These are phyloP conservation scores for Aspiorhynchus laticeps DNA, from an alignment of 2,113 vertebrate species.

Conservation along the genomic window DNA sequence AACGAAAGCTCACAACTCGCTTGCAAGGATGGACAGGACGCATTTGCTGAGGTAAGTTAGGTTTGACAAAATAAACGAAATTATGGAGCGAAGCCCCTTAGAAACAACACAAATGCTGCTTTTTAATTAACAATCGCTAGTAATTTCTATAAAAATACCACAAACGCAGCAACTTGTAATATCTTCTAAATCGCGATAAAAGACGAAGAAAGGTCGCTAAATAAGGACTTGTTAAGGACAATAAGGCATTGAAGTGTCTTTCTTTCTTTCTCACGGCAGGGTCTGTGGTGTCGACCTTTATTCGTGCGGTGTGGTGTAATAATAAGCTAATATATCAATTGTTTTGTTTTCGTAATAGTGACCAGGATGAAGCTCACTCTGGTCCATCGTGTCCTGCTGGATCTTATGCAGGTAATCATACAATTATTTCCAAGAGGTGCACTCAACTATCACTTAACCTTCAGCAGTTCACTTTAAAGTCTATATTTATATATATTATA, in stretches of 20 bases:
- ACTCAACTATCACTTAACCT: not conserved
- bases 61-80: not conserved
- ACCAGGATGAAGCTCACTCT: conserved; percentile 23
- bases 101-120: not conserved
- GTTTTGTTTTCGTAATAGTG: conserved; percentile 22
- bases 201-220: not conserved
- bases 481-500: no score
- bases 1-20: not conserved
- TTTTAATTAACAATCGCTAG: not conserved
- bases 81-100: not conserved
- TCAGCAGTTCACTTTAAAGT: not conserved
- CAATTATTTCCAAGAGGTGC: not conserved
- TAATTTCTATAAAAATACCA: not conserved
- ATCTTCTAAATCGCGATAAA: not conserved
- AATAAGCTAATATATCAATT: not conserved
- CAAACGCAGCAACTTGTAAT: not conserved
- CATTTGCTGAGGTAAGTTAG: conserved; percentile 38
- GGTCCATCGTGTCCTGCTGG: not conserved
- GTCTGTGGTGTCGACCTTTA: not conserved
- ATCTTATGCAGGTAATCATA: conserved; percentile 33
- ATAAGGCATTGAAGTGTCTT: not conserved
- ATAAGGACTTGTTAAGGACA: not conserved
- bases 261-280: not conserved
- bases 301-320: not conserved
- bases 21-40: conserved; percentile 30